Percentiles rank a stretch among this genome's conserved stretches.
Conservation (phyloP, 2,888 invertebrate species). For the Papilio elwesi region DNA sequence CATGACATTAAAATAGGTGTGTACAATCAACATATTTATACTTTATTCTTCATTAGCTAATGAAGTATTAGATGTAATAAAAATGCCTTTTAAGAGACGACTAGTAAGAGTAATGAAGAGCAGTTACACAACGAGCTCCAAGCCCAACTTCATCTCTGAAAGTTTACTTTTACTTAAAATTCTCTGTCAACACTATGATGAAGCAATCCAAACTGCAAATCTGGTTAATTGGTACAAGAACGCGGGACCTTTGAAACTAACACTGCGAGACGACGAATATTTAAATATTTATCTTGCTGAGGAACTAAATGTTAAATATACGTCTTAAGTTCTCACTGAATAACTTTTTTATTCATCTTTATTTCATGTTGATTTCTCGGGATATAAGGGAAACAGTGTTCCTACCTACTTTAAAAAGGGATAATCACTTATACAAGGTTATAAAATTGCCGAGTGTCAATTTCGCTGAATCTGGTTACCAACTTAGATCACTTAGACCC, state of each 20-base stretch:
- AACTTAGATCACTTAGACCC: too few species aligned
- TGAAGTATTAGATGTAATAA: too few species aligned
- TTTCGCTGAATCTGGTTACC: too few species aligned
- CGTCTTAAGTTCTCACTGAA: conserved; percentile 22
- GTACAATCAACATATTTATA: too few species aligned
- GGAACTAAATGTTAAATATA: conserved; percentile 35
- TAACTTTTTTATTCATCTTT: conserved; percentile 14
- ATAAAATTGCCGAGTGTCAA: too few species aligned
- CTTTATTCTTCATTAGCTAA: too few species aligned
- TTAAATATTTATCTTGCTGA: conserved; percentile 45
- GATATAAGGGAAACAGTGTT: neutral
- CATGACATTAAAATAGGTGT: too few species aligned
- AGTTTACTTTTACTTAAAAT: conserved; percentile 56
- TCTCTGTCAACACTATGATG: conserved; percentile 42
- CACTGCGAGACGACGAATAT: conserved; percentile 45
- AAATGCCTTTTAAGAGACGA: neutral
- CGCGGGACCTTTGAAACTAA: conserved; percentile 57
- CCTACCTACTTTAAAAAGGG: too few species aligned
- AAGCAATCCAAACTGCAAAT: conserved; percentile 63
- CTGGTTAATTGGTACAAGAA: conserved; percentile 69
- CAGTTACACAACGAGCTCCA: neutral
- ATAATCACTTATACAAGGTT: too few species aligned
- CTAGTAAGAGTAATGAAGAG: neutral
- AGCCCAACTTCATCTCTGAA: conserved; percentile 22
- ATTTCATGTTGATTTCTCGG: neutral